Conservation (phyloP, 2,113 vertebrate genomes). For the Mus pahari region DNA sequence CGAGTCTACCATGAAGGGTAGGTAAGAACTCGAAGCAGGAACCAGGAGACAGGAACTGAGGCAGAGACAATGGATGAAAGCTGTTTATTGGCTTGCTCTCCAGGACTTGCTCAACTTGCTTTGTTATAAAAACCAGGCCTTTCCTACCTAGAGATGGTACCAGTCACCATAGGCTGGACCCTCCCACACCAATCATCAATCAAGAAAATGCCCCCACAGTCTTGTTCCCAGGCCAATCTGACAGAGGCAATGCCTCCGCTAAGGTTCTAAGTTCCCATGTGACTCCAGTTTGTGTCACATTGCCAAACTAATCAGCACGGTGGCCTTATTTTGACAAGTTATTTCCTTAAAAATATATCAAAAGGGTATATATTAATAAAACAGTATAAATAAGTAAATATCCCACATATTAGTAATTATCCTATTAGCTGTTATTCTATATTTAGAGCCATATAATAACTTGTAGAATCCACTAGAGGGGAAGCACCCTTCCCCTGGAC, state of each 20-base stretch:
- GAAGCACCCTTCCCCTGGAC: neutral
- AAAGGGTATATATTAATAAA: neutral
- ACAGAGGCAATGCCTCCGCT: neutral
- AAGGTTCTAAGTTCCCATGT: neutral
- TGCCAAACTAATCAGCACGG: neutral
- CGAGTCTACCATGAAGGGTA: neutral
- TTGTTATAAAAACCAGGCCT: neutral
- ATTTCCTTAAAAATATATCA: neutral
- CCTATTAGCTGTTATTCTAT: neutral
- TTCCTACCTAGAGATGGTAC: neutral
- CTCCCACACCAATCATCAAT: neutral
- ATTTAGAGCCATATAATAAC: neutral
- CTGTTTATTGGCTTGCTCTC: no score
- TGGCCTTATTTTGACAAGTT: neutral
- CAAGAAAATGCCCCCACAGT: neutral
- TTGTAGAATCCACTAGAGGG: neutral
- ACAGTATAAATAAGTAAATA: conserved; percentile 2
- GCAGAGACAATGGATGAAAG: neutral
- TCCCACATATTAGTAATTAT: neutral
- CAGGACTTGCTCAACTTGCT: neutral
- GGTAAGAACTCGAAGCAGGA: neutral
- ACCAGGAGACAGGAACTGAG: neutral
- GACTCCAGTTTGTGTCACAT: neutral
- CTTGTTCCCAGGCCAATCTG: no score
- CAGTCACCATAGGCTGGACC: neutral